Evolutionary conservation across 2,113 vertebrate species (phyloP), one percentile per base, ranked within the genome.

Genomic region (Macquaria australasica): DNA sequence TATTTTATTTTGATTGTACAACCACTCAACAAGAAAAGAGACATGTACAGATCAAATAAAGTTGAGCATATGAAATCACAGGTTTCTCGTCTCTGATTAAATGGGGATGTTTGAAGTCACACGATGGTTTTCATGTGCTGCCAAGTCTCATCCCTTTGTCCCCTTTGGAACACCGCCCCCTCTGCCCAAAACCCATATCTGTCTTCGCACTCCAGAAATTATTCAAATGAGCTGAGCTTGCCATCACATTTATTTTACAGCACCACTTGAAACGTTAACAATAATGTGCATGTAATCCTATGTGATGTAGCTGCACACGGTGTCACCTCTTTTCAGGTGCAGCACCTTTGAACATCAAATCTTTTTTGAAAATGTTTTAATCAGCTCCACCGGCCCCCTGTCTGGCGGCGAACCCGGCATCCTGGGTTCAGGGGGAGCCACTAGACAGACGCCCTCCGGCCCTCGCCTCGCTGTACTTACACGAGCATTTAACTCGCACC

Each of bases 271-370:
- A 91, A 81, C 63, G 31, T 77, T 76, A 76, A 90, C 84, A 90
- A 87, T 89, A 93, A 91, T 25, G 71, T 43, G 80, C 90, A 81
- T 93, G 90, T 92, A 93, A 95, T 95, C 89, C 63, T 74, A 58
- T 86, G 89, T 93, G 91, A 86, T 88, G 87, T 88, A 66, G 85
- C 73, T 43, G 79, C 80, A 83, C 67, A 77, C 58, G 48, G 62
- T 51, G 63, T 86, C 81, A 84, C 87, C 74, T 81, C 87, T 86
- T 90, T 94, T 91, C 88, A 94, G 92, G 88, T 92, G 81, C 23
- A 10, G 82, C 84, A 90, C 87, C 89, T 95, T 93, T 92, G 92
- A 94, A 93, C 84, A 87, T 90, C 89, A 86, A 85, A 82, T 89
- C 53, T 23, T 81, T 55, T 60, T 80, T 48, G 56, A 82, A 84